Evolutionary conservation across 64 coral and sea anemone genomes (phyloP), one percentile per base, ranked within the genome.

Genomic region (Montipora sp.): DNA sequence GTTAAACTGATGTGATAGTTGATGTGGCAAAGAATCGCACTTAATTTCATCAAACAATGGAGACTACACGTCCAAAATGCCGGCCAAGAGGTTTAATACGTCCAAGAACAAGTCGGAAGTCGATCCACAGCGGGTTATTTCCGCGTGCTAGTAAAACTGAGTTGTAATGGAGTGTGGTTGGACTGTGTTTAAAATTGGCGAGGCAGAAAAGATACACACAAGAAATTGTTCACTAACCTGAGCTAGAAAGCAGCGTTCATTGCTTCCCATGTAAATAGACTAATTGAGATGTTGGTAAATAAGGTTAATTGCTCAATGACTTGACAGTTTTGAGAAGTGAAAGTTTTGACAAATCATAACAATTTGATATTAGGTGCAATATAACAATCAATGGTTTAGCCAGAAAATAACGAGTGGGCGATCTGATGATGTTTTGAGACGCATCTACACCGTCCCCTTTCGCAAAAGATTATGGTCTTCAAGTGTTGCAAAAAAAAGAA

Each of bases 211-310:
- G 5, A 53, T 49, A 72, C 61, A 85, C 59, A 67, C 80, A 68
- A 3, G 19, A 50, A n/a, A 47, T 48, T 70, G 45, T 85, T 9
- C 47, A 71, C 82, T 68, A 71, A 85, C 82, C 65, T 85, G 68
- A 23, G 63, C 16, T 8, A 3, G 45, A 43, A 85, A 85, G 45
- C 44, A 12, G 8, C 13, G 44, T 78, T 36, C 46, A 18, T 50
- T 6, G 47, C 46, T 46, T 51, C 18, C 44, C 66, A 85, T 3
- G 82, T 70, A 85, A 85, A 85, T 72, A 85, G 65, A 6, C 47
- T 72, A 72, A 85, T 85, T 85, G 19, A 36, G 36, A 22, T 71
- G 46, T 22, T 72, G 43, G 82, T 70, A 85, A 85, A 85, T 85
- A 85, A 85, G 48, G 22, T 19, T 85, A 85, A 85, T 85, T 71